These are phyloP conservation scores for Quiscalus mexicanus DNA, from an alignment of 2,113 vertebrate species.

Conservation along the genomic window DNA sequence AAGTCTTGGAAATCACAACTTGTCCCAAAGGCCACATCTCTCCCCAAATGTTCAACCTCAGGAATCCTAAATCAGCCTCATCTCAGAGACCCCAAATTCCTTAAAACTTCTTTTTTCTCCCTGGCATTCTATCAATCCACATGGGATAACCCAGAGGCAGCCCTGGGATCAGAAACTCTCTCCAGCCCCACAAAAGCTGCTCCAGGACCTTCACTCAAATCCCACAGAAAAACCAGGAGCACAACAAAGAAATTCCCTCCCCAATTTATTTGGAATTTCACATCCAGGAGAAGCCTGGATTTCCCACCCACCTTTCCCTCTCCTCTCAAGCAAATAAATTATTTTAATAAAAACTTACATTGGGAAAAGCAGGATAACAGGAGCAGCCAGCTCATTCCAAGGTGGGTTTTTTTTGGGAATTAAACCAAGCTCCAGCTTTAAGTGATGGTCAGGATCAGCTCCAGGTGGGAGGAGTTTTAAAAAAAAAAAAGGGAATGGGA, in stretches of 20 bases:
- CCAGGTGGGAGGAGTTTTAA: neutral
- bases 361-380: rapidly evolving
- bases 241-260: neutral
- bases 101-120: neutral
- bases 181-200: neutral
- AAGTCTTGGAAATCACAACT: too few species aligned
- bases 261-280: neutral
- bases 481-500: neutral
- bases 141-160: rapidly evolving
- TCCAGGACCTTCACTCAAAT: too few species aligned
- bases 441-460: neutral
- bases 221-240: neutral
- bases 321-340: rapidly evolving
- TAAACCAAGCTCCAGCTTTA: rapidly evolving
- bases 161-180: rapidly evolving
- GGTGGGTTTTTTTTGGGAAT: rapidly evolving
- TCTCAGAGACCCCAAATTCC: neutral
- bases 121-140: rapidly evolving
- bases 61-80: rapidly evolving
- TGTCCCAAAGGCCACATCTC: too few species aligned
- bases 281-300: rapidly evolving
- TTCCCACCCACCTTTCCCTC: too few species aligned
- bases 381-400: rapidly evolving
- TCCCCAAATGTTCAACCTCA: too few species aligned
- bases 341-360: neutral